Evolutionary conservation across 2,888 invertebrate genomes (phyloP).

Genomic region (Malachius bipustulatus): DNA sequence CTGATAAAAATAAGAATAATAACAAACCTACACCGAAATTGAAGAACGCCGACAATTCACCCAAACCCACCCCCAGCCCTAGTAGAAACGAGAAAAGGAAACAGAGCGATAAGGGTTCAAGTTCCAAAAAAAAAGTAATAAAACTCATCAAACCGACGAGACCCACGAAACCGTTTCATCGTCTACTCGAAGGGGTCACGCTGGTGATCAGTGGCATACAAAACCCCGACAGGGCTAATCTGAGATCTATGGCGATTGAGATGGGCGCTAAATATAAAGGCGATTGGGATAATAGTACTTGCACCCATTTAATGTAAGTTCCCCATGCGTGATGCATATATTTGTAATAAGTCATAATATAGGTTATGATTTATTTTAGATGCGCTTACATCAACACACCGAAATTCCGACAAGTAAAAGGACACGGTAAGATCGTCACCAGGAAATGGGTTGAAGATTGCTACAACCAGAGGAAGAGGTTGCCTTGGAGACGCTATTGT

Average conservation of each 20-base stretch:
- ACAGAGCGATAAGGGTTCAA: not conserved
- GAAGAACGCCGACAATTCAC: slow-evolving; percentile 12
- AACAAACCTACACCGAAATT: slow-evolving; percentile 14
- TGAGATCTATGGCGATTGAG: slow-evolving; percentile 55
- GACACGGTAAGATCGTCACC: slow-evolving; percentile 51
- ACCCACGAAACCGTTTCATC: slow-evolving; percentile 41
- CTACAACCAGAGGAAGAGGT: slow-evolving; percentile 43
- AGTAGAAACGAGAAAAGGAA: no score
- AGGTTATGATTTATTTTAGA: slow-evolving; percentile 42
- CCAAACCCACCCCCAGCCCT: no score
- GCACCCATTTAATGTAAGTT: slow-evolving; percentile 78
- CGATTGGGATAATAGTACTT: slow-evolving; percentile 56
- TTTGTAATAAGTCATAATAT: not conserved
- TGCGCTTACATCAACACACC: slow-evolving; percentile 86
- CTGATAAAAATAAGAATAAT: slow-evolving; percentile 14
- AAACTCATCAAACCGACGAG: slow-evolving; percentile 35
- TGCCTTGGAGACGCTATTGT: slow-evolving; percentile 55
- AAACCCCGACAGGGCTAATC: slow-evolving; percentile 60
- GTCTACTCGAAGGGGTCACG: slow-evolving; percentile 52
- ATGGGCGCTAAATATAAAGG: slow-evolving; percentile 70
- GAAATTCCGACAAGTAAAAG: slow-evolving; percentile 63
- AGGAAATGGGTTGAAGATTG: slow-evolving; percentile 67
- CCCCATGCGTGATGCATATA: no score
- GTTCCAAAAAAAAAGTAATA: slow-evolving; percentile 26
- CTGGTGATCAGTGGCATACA: slow-evolving; percentile 80